Evolutionary conservation across 37 sponge, comb jelly and placozoan species (phyloP).

Genomic region (Mnemiopsis leidyi): DNA sequence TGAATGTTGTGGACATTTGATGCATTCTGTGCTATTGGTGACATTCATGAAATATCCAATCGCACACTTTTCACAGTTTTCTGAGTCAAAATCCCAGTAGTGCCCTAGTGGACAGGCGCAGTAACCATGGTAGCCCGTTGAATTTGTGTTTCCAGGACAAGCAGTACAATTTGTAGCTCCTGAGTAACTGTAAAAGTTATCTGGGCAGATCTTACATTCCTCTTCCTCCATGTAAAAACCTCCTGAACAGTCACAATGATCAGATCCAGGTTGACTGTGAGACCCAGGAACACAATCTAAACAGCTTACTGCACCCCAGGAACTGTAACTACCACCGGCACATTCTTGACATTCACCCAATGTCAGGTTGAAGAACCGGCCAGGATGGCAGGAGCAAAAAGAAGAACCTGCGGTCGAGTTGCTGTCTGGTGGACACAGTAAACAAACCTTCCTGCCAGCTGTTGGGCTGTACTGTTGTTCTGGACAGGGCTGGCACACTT

Average conservation of each 20-base stretch:
- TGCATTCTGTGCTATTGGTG: not conserved
- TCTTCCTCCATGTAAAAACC: not conserved
- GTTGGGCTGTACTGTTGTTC: not conserved
- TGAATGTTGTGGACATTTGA: not conserved
- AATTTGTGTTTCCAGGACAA: not conserved
- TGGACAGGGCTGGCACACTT: not conserved
- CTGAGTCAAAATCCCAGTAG: not conserved
- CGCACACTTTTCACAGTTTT: not conserved
- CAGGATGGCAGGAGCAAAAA: not conserved
- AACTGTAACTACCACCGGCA: not conserved
- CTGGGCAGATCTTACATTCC: not conserved
- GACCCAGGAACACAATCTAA: not conserved
- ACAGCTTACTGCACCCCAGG: not conserved
- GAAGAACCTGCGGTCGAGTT: not conserved
- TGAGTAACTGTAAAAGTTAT: not conserved
- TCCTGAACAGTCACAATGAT: not conserved
- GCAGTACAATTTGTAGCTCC: not conserved
- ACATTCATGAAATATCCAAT: not conserved
- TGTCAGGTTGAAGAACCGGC: not conserved
- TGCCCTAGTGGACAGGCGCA: not conserved
- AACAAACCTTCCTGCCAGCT: not conserved
- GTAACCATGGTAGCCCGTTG: not conserved
- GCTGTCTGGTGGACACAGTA: not conserved
- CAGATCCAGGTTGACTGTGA: not conserved
- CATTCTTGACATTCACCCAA: not conserved